Evolutionary conservation across 2,888 invertebrate species (phyloP), one percentile per base, ranked within the genome.

Genomic region (Xylocampa areola): DNA sequence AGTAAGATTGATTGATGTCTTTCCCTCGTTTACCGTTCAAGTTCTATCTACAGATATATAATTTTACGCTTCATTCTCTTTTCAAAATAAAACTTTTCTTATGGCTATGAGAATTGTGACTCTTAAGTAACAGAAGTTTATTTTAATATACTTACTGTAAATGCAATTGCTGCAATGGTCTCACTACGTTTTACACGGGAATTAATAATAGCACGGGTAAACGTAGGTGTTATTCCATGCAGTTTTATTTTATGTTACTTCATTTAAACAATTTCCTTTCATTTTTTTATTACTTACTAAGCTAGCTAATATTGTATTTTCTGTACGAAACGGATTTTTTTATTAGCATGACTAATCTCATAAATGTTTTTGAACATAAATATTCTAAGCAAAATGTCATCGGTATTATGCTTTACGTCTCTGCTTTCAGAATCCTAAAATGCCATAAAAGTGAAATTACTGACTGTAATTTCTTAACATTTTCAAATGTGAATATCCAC

Each of bases 1-100:
- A 11, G 17, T 58, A 7, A 11, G 11, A 39, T 44, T 69, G 75
- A 73, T 68, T 71, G 55, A 71, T 62, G 65, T 64, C 64, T 68
- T 58, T 64, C 52, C n/a, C 6, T 32, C 16, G 21, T 10, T 14
- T 40, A 27, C n/a, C n/a, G n/a, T n/a, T 40, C 2, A 8, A 5
- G 3, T 33, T 41, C 27, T 27, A 7, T 36, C 33, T 37, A 41
- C 30, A 14, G 35, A 1, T 14, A 14, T 10, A 30, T 36, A 10
- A n/a, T 25, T 44, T 39, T 32, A 27, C 27, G 19, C 1, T 35
- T 35, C 2, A 4, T 47, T 41, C 30, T n/a, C 29, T 32, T 23
- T 40, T 17, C 2, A 6, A 4, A 10, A n/a, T n/a, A n/a, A n/a
- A n/a, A n/a, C n/a, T n/a, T n/a, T n/a, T n/a, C n/a, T n/a, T n/a